phyloP scores from a whole-genome alignment of 2,113 vertebrate genomes.

The Corythornis vintsioides region DNA sequence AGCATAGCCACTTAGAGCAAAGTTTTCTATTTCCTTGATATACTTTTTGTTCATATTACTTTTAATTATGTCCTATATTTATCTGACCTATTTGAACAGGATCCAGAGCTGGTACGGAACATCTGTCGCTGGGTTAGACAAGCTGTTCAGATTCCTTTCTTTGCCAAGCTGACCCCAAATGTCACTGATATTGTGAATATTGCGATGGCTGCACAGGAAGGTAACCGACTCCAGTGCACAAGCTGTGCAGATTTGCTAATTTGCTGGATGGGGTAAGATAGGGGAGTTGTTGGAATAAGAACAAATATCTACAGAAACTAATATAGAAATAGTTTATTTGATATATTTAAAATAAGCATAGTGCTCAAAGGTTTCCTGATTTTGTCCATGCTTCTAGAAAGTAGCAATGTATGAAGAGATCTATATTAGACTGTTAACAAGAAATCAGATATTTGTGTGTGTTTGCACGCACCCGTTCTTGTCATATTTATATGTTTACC shows the following conservation, averaged over 20 bases:
- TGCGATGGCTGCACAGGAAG: slow-evolving; percentile 88
- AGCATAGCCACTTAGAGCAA: slow-evolving; percentile 43
- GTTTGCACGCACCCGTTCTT: accelerated
- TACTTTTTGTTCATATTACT: slow-evolving; percentile 72
- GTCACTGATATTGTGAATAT: slow-evolving; percentile 92
- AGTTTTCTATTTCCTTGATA: slow-evolving; percentile 62
- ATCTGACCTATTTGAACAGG: slow-evolving; percentile 84
- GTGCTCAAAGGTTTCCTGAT: not conserved
- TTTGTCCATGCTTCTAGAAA: not conserved
- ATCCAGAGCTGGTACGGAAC: slow-evolving; percentile 90
- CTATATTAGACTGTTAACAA: not conserved
- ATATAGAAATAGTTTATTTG: not conserved
- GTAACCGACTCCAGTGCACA: slow-evolving; percentile 67
- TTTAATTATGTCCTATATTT: slow-evolving; percentile 78
- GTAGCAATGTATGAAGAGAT: not conserved
- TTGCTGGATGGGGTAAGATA: not conserved
- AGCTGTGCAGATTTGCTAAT: not conserved
- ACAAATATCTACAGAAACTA: not conserved
- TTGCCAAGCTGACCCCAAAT: slow-evolving; percentile 97
- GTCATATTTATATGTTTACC: not conserved
- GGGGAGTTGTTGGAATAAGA: not conserved
- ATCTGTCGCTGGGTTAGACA: slow-evolving; percentile 95
- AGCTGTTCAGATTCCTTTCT: slow-evolving; percentile 90
- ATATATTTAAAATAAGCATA: not conserved
- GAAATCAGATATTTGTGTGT: not conserved